Percentiles rank a stretch among this genome's conserved stretches.
Conservation (phyloP, 2,113 vertebrate species). For the Etheostoma cragini region DNA sequence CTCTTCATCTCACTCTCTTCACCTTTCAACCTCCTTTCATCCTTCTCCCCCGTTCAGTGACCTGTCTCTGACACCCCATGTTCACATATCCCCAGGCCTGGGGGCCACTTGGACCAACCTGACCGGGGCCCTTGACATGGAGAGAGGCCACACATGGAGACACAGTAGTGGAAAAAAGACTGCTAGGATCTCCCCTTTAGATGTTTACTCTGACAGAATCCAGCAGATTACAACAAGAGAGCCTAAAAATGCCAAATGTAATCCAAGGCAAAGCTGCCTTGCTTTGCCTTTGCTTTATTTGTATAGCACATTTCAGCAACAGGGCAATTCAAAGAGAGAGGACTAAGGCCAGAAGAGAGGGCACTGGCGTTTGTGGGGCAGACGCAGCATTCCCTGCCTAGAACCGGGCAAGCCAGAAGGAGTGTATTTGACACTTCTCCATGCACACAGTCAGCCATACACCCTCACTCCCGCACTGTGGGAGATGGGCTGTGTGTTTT, state of each 20-base stretch:
- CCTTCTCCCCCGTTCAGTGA: constrained; percentile 46
- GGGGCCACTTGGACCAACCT: constrained; percentile 49
- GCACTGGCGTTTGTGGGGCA: too few species aligned
- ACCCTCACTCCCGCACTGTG: constrained; percentile 12
- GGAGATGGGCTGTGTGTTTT: constrained; percentile 65
- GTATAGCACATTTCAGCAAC: too few species aligned
- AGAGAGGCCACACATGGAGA: constrained; percentile 58
- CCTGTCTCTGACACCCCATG: constrained; percentile 75
- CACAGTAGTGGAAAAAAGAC: constrained; percentile 28
- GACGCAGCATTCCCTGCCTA: too few species aligned
- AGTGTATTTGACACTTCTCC: constrained; percentile 25
- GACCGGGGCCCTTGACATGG: constrained; percentile 56
- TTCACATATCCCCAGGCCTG: constrained; percentile 67
- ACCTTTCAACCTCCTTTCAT: constrained; percentile 77
- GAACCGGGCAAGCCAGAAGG: neutral
- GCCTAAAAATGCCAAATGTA: constrained; percentile 36
- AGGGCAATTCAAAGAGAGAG: too few species aligned
- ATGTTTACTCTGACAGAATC: constrained; percentile 43
- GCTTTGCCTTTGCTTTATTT: too few species aligned
- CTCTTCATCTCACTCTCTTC: constrained; percentile 55
- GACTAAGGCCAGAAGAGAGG: too few species aligned
- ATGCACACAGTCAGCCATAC: constrained; percentile 16
- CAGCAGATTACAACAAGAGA: neutral
- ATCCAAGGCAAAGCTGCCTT: neutral
- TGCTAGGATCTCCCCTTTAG: constrained; percentile 14